These are phyloP conservation scores for Cyanoramphus novaezelandiae DNA, from an alignment of 2,113 vertebrate species.

Conservation along the genomic window DNA sequence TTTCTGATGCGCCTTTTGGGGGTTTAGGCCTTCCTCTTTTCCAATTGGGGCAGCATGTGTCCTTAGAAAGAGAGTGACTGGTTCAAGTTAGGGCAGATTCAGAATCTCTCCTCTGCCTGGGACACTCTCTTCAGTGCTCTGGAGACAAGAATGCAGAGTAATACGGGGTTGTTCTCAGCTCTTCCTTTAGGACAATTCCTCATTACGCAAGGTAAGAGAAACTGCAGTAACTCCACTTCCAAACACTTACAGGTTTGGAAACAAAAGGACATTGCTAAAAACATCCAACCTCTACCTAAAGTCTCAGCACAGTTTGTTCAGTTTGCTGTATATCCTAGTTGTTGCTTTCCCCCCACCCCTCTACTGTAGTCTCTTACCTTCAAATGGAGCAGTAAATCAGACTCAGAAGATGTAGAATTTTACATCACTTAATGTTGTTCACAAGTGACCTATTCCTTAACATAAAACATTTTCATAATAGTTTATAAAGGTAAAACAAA, in stretches of 20 bases:
- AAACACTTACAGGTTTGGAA: not conserved
- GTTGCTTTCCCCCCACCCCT: not conserved
- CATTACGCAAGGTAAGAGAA: not conserved
- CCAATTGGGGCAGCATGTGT: not conserved
- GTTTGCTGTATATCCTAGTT: not conserved
- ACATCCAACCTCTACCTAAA: not conserved
- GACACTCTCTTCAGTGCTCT: not conserved
- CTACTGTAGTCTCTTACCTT: not conserved
- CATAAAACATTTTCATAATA: not conserved
- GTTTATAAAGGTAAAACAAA: not conserved
- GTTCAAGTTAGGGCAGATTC: not conserved
- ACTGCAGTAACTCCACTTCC: not conserved
- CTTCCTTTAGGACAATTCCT: not conserved
- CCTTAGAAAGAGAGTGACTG: not conserved
- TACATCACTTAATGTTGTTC: not conserved
- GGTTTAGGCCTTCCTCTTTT: not conserved
- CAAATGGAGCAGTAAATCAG: not conserved
- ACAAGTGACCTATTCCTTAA: not conserved
- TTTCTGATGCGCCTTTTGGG: not conserved
- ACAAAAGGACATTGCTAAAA: not conserved
- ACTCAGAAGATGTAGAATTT: not conserved
- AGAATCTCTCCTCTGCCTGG: not conserved
- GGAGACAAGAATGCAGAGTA: not conserved
- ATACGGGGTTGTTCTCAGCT: not conserved
- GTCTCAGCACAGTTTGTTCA: fast-evolving